Conservation (phyloP, 2,888 invertebrate genomes). For the Agrilus cyanescens region DNA sequence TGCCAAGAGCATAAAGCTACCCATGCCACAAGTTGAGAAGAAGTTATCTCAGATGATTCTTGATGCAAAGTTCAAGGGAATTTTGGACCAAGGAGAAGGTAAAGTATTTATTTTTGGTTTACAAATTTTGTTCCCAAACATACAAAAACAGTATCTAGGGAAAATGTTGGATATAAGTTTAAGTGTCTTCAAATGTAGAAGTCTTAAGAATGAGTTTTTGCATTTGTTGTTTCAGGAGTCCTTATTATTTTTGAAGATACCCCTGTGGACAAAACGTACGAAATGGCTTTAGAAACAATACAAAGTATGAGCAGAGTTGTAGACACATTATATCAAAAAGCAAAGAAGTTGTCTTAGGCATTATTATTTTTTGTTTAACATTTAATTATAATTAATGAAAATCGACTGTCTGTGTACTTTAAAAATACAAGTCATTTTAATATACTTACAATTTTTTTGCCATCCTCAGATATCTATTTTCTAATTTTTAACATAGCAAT, state of each 20-base stretch:
- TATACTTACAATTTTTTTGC: too few relatives aligned
- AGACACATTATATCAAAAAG: slow-evolving; percentile 97
- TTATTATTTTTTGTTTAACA: slow-evolving; percentile 9
- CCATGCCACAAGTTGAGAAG: slow-evolving; percentile 88
- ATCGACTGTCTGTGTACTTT: too few relatives aligned
- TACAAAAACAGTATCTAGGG: too few relatives aligned
- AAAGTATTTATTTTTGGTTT: too few relatives aligned
- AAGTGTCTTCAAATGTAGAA: too few relatives aligned
- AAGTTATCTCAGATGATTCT: slow-evolving; percentile 99
- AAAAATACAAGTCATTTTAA: too few relatives aligned
- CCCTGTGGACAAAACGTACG: slow-evolving; percentile 91
- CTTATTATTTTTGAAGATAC: slow-evolving; percentile 95
- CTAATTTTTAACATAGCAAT: too few relatives aligned
- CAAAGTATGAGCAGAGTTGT: slow-evolving; percentile 99
- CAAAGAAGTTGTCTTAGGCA: slow-evolving; percentile 88
- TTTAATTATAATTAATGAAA: too few relatives aligned
- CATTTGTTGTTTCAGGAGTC: slow-evolving; percentile 46
- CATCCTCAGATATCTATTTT: too few relatives aligned
- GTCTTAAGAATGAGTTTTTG: too few relatives aligned
- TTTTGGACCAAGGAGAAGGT: slow-evolving; percentile 94
- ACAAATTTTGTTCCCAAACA: too few relatives aligned
- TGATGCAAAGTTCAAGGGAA: slow-evolving; percentile 94
- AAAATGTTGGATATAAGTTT: too few relatives aligned
- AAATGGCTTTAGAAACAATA: slow-evolving; percentile 92
- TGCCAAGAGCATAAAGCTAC: slow-evolving; percentile 80